Conservation (phyloP, 2,113 vertebrate species). For the Cryptomyrus ogoouensis region DNA sequence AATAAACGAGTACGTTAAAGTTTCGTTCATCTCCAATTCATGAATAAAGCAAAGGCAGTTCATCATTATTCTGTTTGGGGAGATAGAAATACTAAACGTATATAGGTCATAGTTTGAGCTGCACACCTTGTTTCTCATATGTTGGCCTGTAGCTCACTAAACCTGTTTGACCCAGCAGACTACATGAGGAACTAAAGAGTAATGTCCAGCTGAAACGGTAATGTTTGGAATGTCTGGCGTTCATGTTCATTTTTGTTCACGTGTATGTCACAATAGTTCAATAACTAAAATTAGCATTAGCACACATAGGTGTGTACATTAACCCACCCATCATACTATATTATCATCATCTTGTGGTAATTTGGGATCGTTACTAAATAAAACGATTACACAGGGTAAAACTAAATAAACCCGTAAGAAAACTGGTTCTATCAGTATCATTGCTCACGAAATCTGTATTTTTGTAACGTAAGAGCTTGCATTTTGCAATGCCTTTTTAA, state of each 20-base stretch:
- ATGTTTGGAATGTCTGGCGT: neutral
- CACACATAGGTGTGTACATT: neutral
- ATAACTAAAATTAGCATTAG: neutral
- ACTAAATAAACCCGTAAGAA: neutral
- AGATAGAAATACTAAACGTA: neutral
- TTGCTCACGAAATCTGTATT: neutral
- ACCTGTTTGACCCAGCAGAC: neutral
- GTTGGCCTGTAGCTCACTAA: neutral
- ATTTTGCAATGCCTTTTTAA: neutral
- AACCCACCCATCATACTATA: neutral
- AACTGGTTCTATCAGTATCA: neutral
- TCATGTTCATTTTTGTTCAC: neutral
- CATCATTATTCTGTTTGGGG: neutral
- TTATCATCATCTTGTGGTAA: neutral
- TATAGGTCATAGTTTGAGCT: neutral
- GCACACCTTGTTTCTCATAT: neutral
- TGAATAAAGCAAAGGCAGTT: neutral
- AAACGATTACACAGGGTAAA: neutral
- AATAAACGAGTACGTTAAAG: neutral
- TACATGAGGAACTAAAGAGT: neutral
- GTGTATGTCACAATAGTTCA: neutral
- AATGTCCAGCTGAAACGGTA: neutral
- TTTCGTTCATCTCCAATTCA: neutral
- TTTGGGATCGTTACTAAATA: neutral
- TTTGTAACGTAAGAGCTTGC: neutral